Evolutionary conservation across 2,888 invertebrate genomes (phyloP), one percentile per base, ranked within the genome.

Genomic region (Drosophila buzzatii): DNA sequence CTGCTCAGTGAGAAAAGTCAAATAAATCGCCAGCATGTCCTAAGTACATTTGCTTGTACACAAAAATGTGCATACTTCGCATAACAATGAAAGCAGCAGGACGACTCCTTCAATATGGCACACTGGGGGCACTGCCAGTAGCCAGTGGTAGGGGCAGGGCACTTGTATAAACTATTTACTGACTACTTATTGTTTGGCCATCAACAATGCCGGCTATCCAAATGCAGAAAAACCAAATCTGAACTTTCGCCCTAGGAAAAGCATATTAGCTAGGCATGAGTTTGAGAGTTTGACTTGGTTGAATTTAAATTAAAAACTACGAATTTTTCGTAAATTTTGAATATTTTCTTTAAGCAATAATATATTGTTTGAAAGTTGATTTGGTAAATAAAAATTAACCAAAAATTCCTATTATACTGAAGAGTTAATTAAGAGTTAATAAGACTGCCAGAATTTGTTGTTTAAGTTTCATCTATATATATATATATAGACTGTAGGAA

Each of bases 21-120:
- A 89, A 85, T 89, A 85, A 85, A 89, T 89, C 90, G 82, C 68
- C 64, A 69, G 81, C 89, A 78, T 86, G 89, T 77, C 70, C 64
- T 64, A 76, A 64, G 79, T 81, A 69, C 81, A 81, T 75, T 61
- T 81, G 67, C 79, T 72, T 68, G 71, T 77, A 77, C 58, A 70
- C 73, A 81, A 41, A 81, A 74, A 79, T 85, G 81, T 87, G 85
- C 82, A 79, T 76, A 82, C 70, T 76, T 79, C 70, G 88, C 82
- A 82, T 87, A 87, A 87, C 88, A 85, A 85, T 84, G 70, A 83
- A 81, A 70, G 49, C 71, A 74, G 70, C 64, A 56, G 60, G 61
- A 53, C 20, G 20, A 56, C 27, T 61, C 20, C 23, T 35, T 23
- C 35, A n/a, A 35, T 51, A 20, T 18, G 12, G 33, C 35, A 31